These are phyloP conservation scores for Galaxias olidus DNA, from an alignment of 2,797 vertebrate genomes.

Conservation along the genomic window DNA sequence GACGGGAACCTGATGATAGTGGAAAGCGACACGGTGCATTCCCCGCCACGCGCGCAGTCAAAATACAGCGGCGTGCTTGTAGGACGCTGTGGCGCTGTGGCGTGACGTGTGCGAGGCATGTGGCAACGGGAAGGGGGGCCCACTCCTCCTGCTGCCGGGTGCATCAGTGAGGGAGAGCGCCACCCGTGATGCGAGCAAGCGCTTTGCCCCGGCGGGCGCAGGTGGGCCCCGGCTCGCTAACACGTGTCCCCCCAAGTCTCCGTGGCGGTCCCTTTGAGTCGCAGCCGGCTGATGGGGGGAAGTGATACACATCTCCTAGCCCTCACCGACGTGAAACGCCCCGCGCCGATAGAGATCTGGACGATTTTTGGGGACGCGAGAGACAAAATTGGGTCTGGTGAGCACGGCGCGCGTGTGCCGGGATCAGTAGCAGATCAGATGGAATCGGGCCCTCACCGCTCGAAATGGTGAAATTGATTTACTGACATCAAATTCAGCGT, in stretches of 20 bases:
- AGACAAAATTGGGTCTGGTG: conserved; percentile 63
- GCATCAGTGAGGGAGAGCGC: conserved; percentile 66
- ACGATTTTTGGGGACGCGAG: conserved; percentile 60
- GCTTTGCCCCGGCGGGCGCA: conserved; percentile 63
- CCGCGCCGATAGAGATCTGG: conserved; percentile 68
- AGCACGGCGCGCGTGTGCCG: conserved; percentile 57
- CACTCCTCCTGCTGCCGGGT: conserved; percentile 62
- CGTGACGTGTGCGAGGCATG: conserved; percentile 44
- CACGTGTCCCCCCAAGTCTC: conserved; percentile 58
- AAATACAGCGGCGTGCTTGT: conserved; percentile 37
- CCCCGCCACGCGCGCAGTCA: conserved; percentile 35
- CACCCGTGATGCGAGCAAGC: conserved; percentile 64
- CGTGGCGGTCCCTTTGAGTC: conserved; percentile 64
- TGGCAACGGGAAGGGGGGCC: conserved; percentile 55
- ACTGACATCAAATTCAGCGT: conserved; percentile 7
- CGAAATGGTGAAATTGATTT: conserved; percentile 46
- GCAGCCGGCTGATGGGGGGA: conserved; percentile 65
- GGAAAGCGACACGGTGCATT: conserved; percentile 20
- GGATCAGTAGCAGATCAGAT: conserved; percentile 61
- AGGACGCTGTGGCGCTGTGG: conserved; percentile 43
- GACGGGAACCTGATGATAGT: conserved; percentile 3
- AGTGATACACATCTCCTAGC: conserved; percentile 65
- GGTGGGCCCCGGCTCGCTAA: conserved; percentile 50
- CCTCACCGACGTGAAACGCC: conserved; percentile 67
- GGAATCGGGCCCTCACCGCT: conserved; percentile 55